phyloP scores from a whole-genome alignment of 2,113 vertebrate species.

The Thinocorus orbignyianus region DNA sequence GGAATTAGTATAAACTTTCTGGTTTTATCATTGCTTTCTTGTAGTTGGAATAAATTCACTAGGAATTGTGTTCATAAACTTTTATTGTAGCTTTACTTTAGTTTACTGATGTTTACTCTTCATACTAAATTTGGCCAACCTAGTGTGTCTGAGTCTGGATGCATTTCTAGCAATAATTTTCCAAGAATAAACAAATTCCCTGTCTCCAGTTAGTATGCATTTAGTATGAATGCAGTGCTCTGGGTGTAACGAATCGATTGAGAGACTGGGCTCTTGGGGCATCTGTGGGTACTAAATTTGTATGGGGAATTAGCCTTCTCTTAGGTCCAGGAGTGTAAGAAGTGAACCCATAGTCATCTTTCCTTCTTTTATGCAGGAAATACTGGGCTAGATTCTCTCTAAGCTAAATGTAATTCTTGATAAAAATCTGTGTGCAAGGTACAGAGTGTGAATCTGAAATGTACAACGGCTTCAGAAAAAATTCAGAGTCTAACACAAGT shows the following conservation, averaged over 20 bases:
- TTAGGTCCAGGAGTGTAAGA: neutral
- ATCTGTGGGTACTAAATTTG: neutral
- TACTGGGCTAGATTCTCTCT: neutral
- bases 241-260: neutral
- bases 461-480: no score
- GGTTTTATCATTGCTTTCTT: neutral
- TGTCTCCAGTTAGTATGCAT: neutral
- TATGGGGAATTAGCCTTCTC: neutral
- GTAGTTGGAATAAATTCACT: neutral
- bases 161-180: neutral
- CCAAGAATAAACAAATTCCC: neutral
- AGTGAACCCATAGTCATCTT: neutral
- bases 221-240: neutral
- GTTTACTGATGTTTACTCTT: neutral
- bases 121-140: neutral
- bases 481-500: no score
- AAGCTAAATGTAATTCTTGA: neutral
- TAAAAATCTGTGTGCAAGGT: neutral
- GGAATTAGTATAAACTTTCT: neutral
- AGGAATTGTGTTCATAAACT: neutral
- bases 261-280: neutral
- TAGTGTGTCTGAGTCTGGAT: neutral
- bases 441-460: neutral
- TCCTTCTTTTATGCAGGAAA: neutral
- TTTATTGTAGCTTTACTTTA: neutral